Base-by-base conservation (phyloP, 2,797 vertebrate species). In the Phataginus tricuspis region DNA sequence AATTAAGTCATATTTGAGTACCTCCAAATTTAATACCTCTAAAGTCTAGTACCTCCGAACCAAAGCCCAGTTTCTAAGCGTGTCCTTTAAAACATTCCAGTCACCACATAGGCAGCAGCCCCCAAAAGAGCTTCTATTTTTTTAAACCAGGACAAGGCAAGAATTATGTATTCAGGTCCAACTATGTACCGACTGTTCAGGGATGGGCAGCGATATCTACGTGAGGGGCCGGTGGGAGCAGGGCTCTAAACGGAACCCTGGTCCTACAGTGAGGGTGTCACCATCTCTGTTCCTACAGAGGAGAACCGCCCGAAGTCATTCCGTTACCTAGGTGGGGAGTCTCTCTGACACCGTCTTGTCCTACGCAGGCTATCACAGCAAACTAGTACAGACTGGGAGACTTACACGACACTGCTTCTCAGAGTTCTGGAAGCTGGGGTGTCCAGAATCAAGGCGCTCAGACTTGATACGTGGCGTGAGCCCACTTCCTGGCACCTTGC, bases 111-210 rank as follows among this genome's bases (percentile, higher is more conserved):
- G 37, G 18, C 31, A 34, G 42, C 14, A 77, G 1, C 49, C 68
- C 55, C 29, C 42, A 13, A 85, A 96, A n/a, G 23, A 57, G 5
- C 63, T 69, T 85, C 74, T 61, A 10, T 64, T 78, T 96, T 42
- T 57, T 10, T 72, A 91, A 77, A 71, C 15, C 45, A 39, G 45
- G 19, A 91, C 29, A 72, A 10, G 6, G 18, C 27, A 29, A 90
- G 68, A 93, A 49, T n/a, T 75, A 45, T 21, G 14, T 18, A 12
- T 18, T 39, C 12, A 69, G 7, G 37, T 68, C 69, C 63, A 78
- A 31, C 25, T 75, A 8, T 1, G 4, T 37, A n/a, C 34, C 68
- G 25, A 3, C 1, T 49, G 4, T n/a, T 27, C 2, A 49, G 19
- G 27, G 19, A 19, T 42, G 25, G 23, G 63, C 21, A 25, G 27